Evolutionary conservation across 2,113 vertebrate species (phyloP).

Genomic region (Galemys pyrenaicus): DNA sequence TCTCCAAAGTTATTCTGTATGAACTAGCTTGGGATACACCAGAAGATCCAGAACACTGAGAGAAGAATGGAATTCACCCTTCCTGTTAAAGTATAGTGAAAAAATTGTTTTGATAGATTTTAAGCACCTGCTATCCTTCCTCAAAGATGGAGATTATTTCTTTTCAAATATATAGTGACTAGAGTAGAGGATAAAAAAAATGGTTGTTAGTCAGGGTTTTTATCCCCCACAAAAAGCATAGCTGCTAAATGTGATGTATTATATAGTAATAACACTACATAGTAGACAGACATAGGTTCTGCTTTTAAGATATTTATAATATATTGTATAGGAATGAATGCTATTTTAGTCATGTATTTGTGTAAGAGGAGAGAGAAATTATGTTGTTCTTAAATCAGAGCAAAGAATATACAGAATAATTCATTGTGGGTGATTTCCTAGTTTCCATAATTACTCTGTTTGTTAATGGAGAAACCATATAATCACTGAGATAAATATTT

Average conservation of each 20-base stretch:
- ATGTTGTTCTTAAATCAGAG: background rate
- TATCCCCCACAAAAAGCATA: background rate
- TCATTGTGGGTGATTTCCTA: background rate
- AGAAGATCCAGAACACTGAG: slow-evolving; percentile 17
- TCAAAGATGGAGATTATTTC: background rate
- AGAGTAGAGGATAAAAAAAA: no score
- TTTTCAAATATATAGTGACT: background rate
- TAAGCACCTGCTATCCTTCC: slow-evolving; percentile 45
- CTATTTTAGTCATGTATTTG: background rate
- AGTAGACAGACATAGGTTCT: background rate
- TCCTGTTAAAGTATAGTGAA: slow-evolving; percentile 53
- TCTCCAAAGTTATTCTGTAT: slow-evolving; percentile 28
- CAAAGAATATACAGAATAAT: background rate
- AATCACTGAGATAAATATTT: background rate
- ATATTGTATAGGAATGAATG: background rate
- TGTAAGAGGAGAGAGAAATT: background rate
- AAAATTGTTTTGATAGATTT: slow-evolving; percentile 55
- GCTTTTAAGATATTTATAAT: slow-evolving; percentile 4
- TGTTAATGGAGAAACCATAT: background rate
- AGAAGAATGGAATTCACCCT: slow-evolving; percentile 10
- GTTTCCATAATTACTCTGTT: background rate
- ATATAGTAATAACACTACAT: background rate
- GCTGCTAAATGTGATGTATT: background rate
- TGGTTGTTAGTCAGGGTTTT: background rate
- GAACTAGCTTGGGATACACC: slow-evolving; percentile 53